phyloP scores from a whole-genome alignment of 1,140 invertebrate species.

The Chironomus tepperi region DNA sequence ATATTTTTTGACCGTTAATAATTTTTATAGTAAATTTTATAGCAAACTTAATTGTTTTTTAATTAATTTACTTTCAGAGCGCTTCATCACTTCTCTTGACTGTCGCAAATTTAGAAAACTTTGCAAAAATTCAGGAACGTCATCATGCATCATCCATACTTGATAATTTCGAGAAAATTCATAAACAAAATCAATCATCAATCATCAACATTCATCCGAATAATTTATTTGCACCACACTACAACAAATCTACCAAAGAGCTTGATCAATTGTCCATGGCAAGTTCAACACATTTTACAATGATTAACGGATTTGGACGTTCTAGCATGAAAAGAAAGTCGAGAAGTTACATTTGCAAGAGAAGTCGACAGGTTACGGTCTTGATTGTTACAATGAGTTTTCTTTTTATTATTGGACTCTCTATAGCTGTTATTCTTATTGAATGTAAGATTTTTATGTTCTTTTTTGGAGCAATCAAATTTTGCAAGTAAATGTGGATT shows the following conservation, averaged over 20 bases:
- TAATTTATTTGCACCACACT: background rate
- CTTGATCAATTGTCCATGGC: conserved; percentile 62
- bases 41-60: background rate
- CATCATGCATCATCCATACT: conserved; percentile 36
- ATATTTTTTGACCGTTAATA: too few species aligned
- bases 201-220: conserved; percentile 24
- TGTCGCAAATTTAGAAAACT: conserved; percentile 59
- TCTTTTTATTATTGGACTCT: conserved; percentile 64
- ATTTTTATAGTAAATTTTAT: too few species aligned
- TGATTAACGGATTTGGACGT: conserved; percentile 66
- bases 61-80: conserved; percentile 48
- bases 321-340: conserved; percentile 40
- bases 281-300: conserved; percentile 76
- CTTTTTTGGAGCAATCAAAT: conserved; percentile 10
- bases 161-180: conserved; percentile 30
- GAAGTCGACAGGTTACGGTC: conserved; percentile 64
- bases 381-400: conserved; percentile 69
- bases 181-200: conserved; percentile 33
- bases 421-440: conserved; percentile 59
- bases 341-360: conserved; percentile 48
- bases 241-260: conserved; percentile 34
- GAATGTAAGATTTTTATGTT: conserved; percentile 50
- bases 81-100: conserved; percentile 65
- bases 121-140: conserved; percentile 54
- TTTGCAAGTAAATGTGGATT: background rate